These are phyloP conservation scores for Fregetta grallaria DNA, from an alignment of 2,113 vertebrate genomes.

Conservation along the genomic window DNA sequence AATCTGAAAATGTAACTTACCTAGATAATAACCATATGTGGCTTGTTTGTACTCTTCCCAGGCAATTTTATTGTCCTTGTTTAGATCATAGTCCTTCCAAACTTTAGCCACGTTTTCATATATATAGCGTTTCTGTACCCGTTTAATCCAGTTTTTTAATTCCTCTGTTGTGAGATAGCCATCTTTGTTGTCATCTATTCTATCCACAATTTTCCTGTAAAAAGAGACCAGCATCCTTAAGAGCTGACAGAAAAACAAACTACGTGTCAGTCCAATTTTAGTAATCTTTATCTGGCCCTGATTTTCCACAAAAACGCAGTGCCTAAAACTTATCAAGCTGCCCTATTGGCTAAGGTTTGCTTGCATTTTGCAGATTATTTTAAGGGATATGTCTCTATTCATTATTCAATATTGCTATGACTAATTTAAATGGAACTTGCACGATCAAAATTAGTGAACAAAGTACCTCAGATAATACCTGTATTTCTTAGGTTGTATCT, in stretches of 20 bases:
- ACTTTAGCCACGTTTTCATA: slow-evolving; percentile 96
- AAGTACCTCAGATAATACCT: neutral
- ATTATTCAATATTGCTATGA: neutral
- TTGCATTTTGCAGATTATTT: neutral
- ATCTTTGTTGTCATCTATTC: slow-evolving; percentile 87
- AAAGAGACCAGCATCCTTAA: neutral
- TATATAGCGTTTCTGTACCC: slow-evolving; percentile 96
- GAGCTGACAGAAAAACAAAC: neutral
- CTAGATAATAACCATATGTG: slow-evolving; percentile 95
- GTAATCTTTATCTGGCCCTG: neutral
- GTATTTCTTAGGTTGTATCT: neutral
- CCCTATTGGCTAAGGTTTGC: neutral
- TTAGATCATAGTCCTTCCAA: slow-evolving; percentile 94
- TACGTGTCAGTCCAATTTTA: neutral
- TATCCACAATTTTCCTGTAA: slow-evolving; percentile 90
- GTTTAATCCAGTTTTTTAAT: slow-evolving; percentile 93
- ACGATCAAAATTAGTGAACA: neutral
- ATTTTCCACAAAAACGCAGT: neutral
- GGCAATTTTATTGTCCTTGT: slow-evolving; percentile 92
- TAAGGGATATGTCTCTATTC: neutral
- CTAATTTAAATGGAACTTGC: neutral
- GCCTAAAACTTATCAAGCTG: neutral
- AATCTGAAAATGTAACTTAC: slow-evolving; percentile 70
- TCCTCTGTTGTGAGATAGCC: slow-evolving; percentile 87
- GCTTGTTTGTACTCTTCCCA: slow-evolving; percentile 99